Percentiles rank a stretch among this genome's conserved stretches.
These are phyloP conservation scores for Enteromius argenteus DNA, from an alignment of 2,797 vertebrate genomes.

Conservation along the genomic window DNA sequence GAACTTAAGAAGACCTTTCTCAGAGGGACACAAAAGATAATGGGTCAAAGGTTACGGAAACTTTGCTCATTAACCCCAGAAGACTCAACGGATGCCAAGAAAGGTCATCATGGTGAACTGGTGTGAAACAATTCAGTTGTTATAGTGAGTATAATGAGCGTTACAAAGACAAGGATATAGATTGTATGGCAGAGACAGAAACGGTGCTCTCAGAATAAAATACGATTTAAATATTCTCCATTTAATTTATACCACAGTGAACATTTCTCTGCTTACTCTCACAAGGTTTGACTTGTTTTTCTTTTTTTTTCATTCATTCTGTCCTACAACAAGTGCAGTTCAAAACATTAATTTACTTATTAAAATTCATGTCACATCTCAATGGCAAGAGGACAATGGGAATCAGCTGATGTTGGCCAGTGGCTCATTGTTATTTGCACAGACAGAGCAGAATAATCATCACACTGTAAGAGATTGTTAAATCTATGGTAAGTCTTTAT, in stretches of 20 bases:
- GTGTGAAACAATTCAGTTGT: background rate
- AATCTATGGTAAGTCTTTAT: background rate
- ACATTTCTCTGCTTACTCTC: background rate
- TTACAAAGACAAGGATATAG: background rate
- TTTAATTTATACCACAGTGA: background rate
- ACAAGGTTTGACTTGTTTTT: background rate
- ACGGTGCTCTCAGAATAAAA: background rate
- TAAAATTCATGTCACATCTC: constrained; percentile 47
- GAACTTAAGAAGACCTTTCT: background rate
- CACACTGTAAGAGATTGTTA: background rate
- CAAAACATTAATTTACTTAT: background rate
- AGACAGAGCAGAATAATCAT: constrained; percentile 5
- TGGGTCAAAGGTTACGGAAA: constrained; percentile 27
- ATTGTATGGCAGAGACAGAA: background rate
- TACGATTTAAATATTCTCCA: background rate
- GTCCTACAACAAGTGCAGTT: background rate
- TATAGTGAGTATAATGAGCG: background rate
- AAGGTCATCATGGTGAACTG: constrained; percentile 9
- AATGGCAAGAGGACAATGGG: constrained; percentile 26
- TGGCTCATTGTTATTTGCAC: constrained; percentile 28
- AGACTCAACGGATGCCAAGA: background rate
- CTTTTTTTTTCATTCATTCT: background rate
- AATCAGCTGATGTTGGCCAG: constrained; percentile 7
- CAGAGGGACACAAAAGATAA: constrained; percentile 1
- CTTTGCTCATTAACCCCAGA: constrained; percentile 28